These are phyloP conservation scores for Leucophenga montana DNA, from an alignment of 2,888 invertebrate species.

Conservation along the genomic window DNA sequence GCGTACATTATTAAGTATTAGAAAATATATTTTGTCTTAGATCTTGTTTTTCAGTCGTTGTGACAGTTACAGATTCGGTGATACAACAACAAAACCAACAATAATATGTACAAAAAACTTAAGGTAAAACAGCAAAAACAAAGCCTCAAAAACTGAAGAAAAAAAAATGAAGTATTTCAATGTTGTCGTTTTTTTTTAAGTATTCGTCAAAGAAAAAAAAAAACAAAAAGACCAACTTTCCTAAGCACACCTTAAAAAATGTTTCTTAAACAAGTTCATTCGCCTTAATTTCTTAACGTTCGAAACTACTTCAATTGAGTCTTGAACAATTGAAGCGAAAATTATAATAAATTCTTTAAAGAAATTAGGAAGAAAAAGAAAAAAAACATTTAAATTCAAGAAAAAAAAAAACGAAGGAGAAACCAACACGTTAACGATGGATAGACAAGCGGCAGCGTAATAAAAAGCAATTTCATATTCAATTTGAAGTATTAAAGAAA, in stretches of 20 bases:
- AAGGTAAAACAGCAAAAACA: neutral
- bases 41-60: neutral
- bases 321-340: slow-evolving; percentile 32
- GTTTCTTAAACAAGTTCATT: slow-evolving; percentile 60
- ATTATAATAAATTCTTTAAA: slow-evolving; percentile 34
- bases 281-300: slow-evolving; percentile 42
- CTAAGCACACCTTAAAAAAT: slow-evolving; percentile 56
- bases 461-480: slow-evolving; percentile 14
- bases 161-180: neutral
- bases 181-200: too few species aligned
- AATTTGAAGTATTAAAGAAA: slow-evolving; percentile 9
- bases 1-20: slow-evolving; percentile 21
- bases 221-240: slow-evolving; percentile 44
- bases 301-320: slow-evolving; percentile 27
- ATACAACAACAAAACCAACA: neutral
- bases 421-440: too few species aligned
- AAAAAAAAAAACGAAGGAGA: too few species aligned
- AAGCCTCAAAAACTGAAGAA: neutral
- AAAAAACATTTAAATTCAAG: too few species aligned
- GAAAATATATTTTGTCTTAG: neutral
- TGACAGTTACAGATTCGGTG: slow-evolving; percentile 26
- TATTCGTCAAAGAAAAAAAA: slow-evolving; percentile 6
- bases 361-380: slow-evolving; percentile 5
- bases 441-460: neutral
- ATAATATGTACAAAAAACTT: slow-evolving; percentile 8